These are phyloP conservation scores for Marmota flaviventris DNA, from an alignment of 2,113 vertebrate genomes.

Conservation along the genomic window DNA sequence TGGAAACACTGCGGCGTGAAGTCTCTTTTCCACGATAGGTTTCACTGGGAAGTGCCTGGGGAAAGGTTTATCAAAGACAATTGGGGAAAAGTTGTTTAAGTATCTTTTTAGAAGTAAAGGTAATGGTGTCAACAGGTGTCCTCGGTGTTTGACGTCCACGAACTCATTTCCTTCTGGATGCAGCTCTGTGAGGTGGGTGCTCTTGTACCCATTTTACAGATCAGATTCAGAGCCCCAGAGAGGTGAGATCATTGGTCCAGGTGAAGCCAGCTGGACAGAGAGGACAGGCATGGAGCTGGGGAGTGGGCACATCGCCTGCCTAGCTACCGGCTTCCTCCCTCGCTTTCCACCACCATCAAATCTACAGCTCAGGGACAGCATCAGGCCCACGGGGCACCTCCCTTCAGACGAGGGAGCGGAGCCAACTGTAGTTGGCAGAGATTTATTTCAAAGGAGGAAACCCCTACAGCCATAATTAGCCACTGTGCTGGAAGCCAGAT, in stretches of 20 bases:
- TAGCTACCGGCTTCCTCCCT: neutral
- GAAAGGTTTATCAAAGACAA: neutral
- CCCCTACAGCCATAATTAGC: neutral
- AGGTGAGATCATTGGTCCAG: neutral
- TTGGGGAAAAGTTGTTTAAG: neutral
- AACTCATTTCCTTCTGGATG: neutral
- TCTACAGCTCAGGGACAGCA: neutral
- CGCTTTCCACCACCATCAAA: neutral
- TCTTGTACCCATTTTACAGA: neutral
- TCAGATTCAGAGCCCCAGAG: neutral
- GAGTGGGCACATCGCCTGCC: neutral
- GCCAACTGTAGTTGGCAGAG: neutral
- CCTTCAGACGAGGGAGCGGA: neutral
- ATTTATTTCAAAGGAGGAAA: neutral
- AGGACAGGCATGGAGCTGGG: neutral
- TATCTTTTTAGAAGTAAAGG: neutral
- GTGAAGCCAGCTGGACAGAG: neutral
- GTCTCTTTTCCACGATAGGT: rapidly evolving
- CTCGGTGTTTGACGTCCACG: neutral
- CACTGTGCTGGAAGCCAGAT: neutral
- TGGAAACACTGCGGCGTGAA: rapidly evolving
- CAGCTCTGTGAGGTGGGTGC: neutral
- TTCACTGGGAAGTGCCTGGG: neutral
- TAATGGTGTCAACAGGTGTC: neutral
- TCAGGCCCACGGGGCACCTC: no score